Evolutionary conservation across 2,888 invertebrate genomes (phyloP), one percentile per base, ranked within the genome.

Genomic region (Arrhopalites spinosus): DNA sequence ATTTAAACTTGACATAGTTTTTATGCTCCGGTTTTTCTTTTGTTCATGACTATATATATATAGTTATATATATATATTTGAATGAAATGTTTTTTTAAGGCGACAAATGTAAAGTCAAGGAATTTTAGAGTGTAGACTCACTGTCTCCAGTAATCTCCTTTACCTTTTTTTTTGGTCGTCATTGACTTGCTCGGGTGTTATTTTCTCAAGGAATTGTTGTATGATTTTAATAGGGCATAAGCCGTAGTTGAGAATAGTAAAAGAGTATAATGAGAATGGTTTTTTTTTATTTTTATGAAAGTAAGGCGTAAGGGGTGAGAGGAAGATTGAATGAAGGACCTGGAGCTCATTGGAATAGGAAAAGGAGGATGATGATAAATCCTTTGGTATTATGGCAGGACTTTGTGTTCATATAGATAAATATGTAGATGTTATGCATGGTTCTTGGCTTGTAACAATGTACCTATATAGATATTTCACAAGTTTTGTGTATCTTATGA

Each of bases 241-340:
- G 66, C 43, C 25, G 66, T 23, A 23, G 30, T 7, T 15, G 20
- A 30, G 29, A 66, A 61, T 63, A 47, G 43, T 25, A 45, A 63
- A 23, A 45, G 53, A 20, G 27, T 59, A 63, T 71, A 63, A 72
- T 72, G 72, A 72, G 45, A 72, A 72, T 72, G 72, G 63, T 72
- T 61, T 72, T 72, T 61, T 63, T 72, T n/a, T n/a, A n/a, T n/a
- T n/a, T 72, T 63, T 45, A 25, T 72, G 47, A 23, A 61, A 45
- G 71, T 20, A 71, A 71, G 29, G 36, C 43, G 61, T 23, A 59
- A 20, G 30, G 53, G 47, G 63, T 61, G 30, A 29, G n/a, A 20
- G 23, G 66, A 45, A 36, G 36, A 11, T 11, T 36, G 36, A 17
- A 13, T 63, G 63, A 5, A 3, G 27, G 25, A 13, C 8, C 45